Evolutionary conservation across 1,140 invertebrate species (phyloP), one percentile per base, ranked within the genome.

Genomic region (Globodera rostochiensis): DNA sequence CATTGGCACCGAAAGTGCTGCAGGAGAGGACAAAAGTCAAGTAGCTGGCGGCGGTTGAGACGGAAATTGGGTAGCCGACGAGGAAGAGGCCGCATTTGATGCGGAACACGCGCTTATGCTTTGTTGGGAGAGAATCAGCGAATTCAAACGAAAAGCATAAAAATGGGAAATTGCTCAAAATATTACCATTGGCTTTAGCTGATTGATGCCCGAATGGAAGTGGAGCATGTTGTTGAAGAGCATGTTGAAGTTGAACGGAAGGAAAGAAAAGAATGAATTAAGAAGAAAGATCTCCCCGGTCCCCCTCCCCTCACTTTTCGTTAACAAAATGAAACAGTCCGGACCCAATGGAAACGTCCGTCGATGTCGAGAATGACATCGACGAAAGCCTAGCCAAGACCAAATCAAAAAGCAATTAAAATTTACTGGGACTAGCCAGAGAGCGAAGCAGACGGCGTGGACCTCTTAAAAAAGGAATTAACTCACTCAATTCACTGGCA

Each of bases 161-260:
- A 50, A 53, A 9, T 53, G 50, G 11, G 7, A 53, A 25, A 53
- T 13, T 53, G 50, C 7, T 53, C 4, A 53, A 53, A 53, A 64
- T 77, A 71, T 60, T 60, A 64, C 76, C 76, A 45, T 78, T 45
- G 60, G 60, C n/a, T 64, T 78, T 7, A 78, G 70, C 46, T 78
- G 21, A 6, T 64, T 9, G 19, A 78, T 78, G 19, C 85, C 86
- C 21, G 86, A 84, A 70, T 74, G 81, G 57, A 82, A 76, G 64
- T 86, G 85, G 46, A 87, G 66, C 57, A 87, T 79, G 13, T 79
- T 74, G 64, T 86, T 87, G 57, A 87, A 81, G 15, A 87, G 73
- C 84, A 87, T 87, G 67, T 87, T 87, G 75, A 87, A 87, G 66
- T 85, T 85, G 78, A 87, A 87, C 57, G 4, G 57, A 60, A 60